phyloP scores from a whole-genome alignment of 2,888 invertebrate genomes.

The Dioctria rufipes region DNA sequence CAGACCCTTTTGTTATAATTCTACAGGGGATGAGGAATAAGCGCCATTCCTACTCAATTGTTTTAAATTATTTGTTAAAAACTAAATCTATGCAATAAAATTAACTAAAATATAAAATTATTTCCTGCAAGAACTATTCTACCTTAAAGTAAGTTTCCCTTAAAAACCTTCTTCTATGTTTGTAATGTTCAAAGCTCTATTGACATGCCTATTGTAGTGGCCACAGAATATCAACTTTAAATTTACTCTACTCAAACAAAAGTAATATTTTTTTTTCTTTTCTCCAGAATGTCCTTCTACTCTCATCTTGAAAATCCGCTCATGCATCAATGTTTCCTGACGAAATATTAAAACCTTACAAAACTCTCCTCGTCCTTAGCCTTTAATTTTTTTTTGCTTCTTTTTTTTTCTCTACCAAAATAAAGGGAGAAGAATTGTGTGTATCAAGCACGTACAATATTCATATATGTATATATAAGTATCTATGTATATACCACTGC shows the following conservation, averaged over 20 bases:
- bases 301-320: neutral
- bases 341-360: conserved; percentile 41
- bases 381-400: conserved; percentile 35
- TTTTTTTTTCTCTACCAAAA: conserved; percentile 21
- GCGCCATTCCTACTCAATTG: no score
- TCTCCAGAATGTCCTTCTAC: neutral
- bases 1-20: no score
- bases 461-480: neutral
- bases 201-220: no score
- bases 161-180: no score
- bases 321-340: conserved; percentile 29
- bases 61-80: no score
- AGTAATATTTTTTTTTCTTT: neutral
- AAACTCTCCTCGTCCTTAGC: neutral
- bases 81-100: no score
- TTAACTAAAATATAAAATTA: no score
- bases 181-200: no score
- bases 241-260: neutral
- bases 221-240: neutral
- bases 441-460: conserved; percentile 19
- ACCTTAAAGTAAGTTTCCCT: no score
- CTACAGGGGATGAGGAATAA: no score
- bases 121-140: no score
- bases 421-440: conserved; percentile 25
- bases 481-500: no score